phyloP scores from a whole-genome alignment of 2,797 vertebrate genomes.

The Nannoperca obscura region DNA sequence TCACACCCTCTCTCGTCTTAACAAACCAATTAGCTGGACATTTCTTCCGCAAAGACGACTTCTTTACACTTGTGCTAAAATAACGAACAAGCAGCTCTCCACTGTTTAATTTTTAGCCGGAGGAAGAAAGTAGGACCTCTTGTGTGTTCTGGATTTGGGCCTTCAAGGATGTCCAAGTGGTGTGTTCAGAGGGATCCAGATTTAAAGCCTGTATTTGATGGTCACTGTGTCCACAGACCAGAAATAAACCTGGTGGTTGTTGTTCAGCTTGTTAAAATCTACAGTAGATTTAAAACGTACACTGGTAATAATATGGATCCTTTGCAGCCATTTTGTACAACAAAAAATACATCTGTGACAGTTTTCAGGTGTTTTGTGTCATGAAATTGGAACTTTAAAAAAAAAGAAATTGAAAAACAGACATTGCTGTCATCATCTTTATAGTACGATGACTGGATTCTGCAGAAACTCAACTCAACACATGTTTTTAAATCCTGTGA shows the following conservation, averaged over 20 bases:
- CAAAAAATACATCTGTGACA: not conserved
- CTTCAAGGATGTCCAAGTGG: not conserved
- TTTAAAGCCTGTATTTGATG: slow-evolving; percentile 7
- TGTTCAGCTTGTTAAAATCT: not conserved
- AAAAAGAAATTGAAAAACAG: not conserved
- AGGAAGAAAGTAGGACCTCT: slow-evolving; percentile 27
- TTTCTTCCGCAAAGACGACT: slow-evolving; percentile 72
- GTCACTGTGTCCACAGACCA: slow-evolving; percentile 14
- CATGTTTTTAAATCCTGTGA: not conserved
- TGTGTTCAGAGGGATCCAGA: slow-evolving; percentile 4
- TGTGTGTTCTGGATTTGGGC: slow-evolving; percentile 28
- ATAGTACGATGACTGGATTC: not conserved
- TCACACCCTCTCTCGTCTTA: slow-evolving; percentile 66
- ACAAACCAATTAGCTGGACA: slow-evolving; percentile 84
- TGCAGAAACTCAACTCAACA: not conserved
- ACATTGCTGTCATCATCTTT: not conserved
- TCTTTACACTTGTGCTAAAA: slow-evolving; percentile 57
- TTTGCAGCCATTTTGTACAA: not conserved
- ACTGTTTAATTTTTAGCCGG: slow-evolving; percentile 44
- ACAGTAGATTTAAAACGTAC: not conserved
- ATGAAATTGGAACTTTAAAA: not conserved
- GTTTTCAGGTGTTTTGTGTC: not conserved
- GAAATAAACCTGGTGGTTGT: slow-evolving; percentile 5
- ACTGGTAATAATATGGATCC: not conserved
- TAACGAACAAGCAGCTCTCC: slow-evolving; percentile 37